phyloP scores from a whole-genome alignment of 2,888 invertebrate species.

The Ornithoptera alexandrae region DNA sequence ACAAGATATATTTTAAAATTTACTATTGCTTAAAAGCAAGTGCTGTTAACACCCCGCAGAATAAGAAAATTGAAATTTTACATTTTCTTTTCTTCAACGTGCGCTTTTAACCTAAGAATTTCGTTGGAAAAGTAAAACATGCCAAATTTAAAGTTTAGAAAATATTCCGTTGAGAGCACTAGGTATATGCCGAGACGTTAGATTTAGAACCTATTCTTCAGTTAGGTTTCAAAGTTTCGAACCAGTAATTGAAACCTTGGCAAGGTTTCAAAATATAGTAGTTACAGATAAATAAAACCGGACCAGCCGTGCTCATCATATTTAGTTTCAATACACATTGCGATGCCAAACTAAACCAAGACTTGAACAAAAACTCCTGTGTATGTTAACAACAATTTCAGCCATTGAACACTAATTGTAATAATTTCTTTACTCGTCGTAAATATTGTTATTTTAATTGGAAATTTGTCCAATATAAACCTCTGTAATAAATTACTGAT shows the following conservation, averaged over 20 bases:
- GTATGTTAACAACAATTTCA: too few species aligned
- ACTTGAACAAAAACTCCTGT: neutral
- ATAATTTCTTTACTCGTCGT: too few species aligned
- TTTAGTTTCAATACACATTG: slow-evolving; percentile 25
- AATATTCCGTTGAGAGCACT: slow-evolving; percentile 10
- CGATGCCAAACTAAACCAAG: slow-evolving; percentile 27
- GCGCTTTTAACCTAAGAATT: neutral
- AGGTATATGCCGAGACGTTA: slow-evolving; percentile 13
- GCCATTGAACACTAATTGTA: too few species aligned
- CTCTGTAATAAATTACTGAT: too few species aligned
- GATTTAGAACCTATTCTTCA: slow-evolving; percentile 21
- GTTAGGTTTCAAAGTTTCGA: slow-evolving; percentile 25
- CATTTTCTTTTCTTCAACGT: neutral
- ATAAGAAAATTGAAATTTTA: too few species aligned
- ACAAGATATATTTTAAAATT: too few species aligned
- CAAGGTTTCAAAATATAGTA: slow-evolving; percentile 29
- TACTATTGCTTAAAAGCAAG: too few species aligned
- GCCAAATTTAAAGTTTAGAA: slow-evolving; percentile 20
- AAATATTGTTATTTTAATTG: too few species aligned
- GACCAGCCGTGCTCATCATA: slow-evolving; percentile 10
- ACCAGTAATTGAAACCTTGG: slow-evolving; percentile 28
- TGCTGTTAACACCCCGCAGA: too few species aligned
- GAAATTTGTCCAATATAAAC: too few species aligned
- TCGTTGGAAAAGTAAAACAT: slow-evolving; percentile 22
- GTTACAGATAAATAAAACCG: slow-evolving; percentile 24